These are phyloP conservation scores for Cephus sareptanus DNA, from an alignment of 2,888 invertebrate genomes.

Conservation along the genomic window DNA sequence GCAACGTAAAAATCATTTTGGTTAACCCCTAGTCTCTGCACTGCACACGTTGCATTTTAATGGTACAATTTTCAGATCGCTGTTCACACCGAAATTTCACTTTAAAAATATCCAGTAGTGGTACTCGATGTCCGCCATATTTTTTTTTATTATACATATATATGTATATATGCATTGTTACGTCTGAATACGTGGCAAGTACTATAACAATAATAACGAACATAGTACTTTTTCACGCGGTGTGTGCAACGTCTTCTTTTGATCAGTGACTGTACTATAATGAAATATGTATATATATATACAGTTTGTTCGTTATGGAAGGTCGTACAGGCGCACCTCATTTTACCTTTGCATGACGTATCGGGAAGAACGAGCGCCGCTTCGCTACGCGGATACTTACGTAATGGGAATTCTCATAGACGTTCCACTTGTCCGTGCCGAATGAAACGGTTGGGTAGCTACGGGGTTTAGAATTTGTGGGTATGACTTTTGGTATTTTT, in stretches of 20 bases:
- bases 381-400: not conserved
- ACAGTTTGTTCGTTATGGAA: not conserved
- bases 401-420: not conserved
- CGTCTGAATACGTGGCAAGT: not conserved
- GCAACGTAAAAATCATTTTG: not conserved
- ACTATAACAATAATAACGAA: not conserved
- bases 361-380: not conserved
- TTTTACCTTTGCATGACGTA: not conserved
- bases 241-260: not conserved
- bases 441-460: not conserved
- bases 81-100: not conserved
- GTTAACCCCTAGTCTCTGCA: not conserved
- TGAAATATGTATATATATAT: not conserved
- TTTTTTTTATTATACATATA: too few species aligned
- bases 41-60: not conserved
- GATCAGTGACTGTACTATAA: not conserved
- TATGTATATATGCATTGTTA: not conserved
- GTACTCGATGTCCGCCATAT: too few species aligned
- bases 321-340: conserved; percentile 2
- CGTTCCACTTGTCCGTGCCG: not conserved
- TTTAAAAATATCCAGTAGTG: not conserved
- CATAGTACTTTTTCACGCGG: not conserved
- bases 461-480: not conserved
- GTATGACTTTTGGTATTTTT: not conserved
- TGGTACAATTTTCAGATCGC: not conserved